phyloP scores from a whole-genome alignment of 2,888 invertebrate genomes.

The Sericinus montela region DNA sequence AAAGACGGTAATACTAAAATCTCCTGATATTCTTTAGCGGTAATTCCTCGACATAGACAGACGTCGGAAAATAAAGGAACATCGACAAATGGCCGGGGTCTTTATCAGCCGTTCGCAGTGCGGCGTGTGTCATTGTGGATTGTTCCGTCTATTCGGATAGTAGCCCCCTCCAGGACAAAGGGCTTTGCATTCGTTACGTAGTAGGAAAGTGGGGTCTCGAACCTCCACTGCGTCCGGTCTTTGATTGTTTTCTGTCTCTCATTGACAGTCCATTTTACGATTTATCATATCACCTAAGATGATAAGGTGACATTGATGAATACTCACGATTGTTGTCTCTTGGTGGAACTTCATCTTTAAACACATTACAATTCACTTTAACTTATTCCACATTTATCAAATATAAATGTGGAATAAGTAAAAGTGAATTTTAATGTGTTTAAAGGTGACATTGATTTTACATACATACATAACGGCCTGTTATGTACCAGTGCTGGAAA shows the following conservation, averaged over 20 bases:
- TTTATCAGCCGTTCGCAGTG: slow-evolving; percentile 13
- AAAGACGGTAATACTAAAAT: no score
- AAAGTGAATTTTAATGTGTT: no score
- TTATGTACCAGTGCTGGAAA: no score
- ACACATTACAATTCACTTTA: no score
- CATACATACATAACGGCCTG: no score
- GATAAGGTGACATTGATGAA: not conserved
- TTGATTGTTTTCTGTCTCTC: slow-evolving; percentile 9
- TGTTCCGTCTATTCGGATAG: slow-evolving; percentile 1
- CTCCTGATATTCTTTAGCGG: not conserved
- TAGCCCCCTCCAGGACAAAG: slow-evolving; percentile 11
- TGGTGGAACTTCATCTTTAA: no score
- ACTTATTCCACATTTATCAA: no score
- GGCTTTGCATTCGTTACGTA: slow-evolving; percentile 5
- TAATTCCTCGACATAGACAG: slow-evolving; percentile 1
- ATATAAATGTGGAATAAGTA: no score
- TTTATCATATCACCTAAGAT: not conserved
- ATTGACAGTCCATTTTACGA: slow-evolving; percentile 12
- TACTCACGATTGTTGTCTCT: no score
- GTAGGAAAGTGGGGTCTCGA: not conserved
- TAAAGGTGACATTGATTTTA: no score
- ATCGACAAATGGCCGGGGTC: not conserved
- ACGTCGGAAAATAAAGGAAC: not conserved
- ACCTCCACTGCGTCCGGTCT: not conserved
- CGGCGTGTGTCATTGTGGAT: slow-evolving; percentile 9